Percentiles rank a stretch among this genome's conserved stretches.
These are phyloP conservation scores for Eciton burchellii DNA, from an alignment of 1,140 invertebrate genomes.

Conservation along the genomic window DNA sequence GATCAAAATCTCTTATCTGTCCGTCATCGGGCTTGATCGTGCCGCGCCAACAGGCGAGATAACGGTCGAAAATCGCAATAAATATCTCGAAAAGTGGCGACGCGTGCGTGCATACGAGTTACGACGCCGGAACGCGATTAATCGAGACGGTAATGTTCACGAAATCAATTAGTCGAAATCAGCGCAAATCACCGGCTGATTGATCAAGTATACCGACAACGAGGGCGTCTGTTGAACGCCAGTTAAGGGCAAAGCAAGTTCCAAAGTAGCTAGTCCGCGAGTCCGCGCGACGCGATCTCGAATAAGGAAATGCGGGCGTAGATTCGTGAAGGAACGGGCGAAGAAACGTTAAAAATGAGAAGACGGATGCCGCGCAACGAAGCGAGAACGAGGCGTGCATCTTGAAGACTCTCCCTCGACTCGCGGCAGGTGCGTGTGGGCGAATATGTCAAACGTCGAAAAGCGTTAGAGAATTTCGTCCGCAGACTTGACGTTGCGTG, in stretches of 20 bases:
- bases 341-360: conserved; percentile 38
- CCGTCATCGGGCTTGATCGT: conserved; percentile 2
- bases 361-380: conserved; percentile 51
- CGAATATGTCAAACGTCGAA: conserved; percentile 78
- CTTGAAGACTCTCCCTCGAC: conserved; percentile 44
- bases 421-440: conserved; percentile 68
- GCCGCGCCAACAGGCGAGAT: neutral
- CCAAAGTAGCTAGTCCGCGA: too few relatives aligned
- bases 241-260: neutral
- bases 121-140: conserved; percentile 10
- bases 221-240: neutral
- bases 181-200: too few relatives aligned
- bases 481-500: conserved; percentile 75
- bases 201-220: too few relatives aligned
- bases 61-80: conserved; percentile 16
- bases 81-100: neutral
- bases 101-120: neutral
- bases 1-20: conserved; percentile 22
- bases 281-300: neutral
- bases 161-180: neutral
- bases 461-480: conserved; percentile 75
- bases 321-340: conserved; percentile 19
- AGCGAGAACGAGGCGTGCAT: conserved; percentile 38
- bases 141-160: neutral
- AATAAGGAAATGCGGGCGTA: neutral